phyloP scores from a whole-genome alignment of 2,888 invertebrate species.

The Camptogramma bilineatum region DNA sequence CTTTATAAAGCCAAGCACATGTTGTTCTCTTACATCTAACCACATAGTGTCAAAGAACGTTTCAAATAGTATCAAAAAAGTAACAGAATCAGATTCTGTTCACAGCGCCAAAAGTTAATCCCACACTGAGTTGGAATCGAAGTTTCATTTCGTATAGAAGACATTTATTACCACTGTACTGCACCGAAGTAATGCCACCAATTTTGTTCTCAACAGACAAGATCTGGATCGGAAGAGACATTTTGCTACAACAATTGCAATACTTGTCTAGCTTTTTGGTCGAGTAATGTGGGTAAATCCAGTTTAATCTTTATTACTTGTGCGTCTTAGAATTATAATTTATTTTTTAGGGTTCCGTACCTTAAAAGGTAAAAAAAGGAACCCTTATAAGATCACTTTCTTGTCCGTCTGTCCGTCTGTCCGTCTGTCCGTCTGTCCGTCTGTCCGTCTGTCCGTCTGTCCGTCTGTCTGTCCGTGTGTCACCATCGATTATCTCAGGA shows the following conservation, averaged over 20 bases:
- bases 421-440: no score
- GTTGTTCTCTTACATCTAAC: not conserved
- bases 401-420: no score
- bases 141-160: constrained; percentile 8
- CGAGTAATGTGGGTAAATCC: not conserved
- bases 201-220: constrained; percentile 33
- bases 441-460: no score
- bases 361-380: no score
- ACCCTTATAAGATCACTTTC: no score
- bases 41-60: not conserved
- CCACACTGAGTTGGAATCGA: not conserved
- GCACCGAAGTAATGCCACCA: constrained; percentile 30
- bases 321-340: no score
- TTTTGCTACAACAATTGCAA: constrained; percentile 33
- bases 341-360: no score
- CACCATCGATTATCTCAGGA: no score
- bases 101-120: constrained; percentile 2
- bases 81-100: not conserved
- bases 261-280: constrained; percentile 33
- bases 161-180: constrained; percentile 37
- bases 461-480: no score
- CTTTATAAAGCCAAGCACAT: not conserved
- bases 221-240: constrained; percentile 39
- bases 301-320: constrained; percentile 2
- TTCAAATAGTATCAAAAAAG: not conserved